Evolutionary conservation across 1,140 invertebrate genomes (phyloP), one percentile per base, ranked within the genome.

Genomic region (Aphelenchoides fujianensis): DNA sequence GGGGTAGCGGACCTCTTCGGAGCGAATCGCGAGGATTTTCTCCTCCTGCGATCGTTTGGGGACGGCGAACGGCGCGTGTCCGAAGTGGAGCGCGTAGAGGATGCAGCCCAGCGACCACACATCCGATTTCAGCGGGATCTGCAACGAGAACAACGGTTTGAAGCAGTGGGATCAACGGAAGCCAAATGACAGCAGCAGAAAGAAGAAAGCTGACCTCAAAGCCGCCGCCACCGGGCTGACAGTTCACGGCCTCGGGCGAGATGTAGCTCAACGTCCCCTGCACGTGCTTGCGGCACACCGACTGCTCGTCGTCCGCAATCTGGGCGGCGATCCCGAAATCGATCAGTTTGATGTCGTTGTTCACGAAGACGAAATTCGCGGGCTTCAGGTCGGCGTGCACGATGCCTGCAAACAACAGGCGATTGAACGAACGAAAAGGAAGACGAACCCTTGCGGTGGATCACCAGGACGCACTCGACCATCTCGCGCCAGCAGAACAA

Each of bases 101-200:
- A 98, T 98, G 85, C 95, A 97, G 12, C 95, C 95, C 32, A 98
- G 86, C 0, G 94, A 95, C 95, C 95, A 98, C 16, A 98, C 92
- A 86, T 98, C 95, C 12, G 93, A 93, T 81, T 93, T 94, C 68
- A 90, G 91, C 70, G 90, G 91, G 68, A 97, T 91, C 92, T 95
- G n/a, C n/a, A n/a, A n/a, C n/a, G n/a, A n/a, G n/a, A n/a, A n/a
- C n/a, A n/a, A n/a, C n/a, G n/a, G n/a, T n/a, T n/a, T n/a, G n/a
- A n/a, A n/a, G n/a, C n/a, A n/a, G n/a, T n/a, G n/a, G n/a, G n/a
- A n/a, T n/a, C n/a, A n/a, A n/a, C n/a, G n/a, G n/a, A n/a, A 84
- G 68, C 74, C 77, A 30, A 27, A 35, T 16, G 28, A 28, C n/a
- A n/a, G 23, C n/a, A n/a, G n/a, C n/a, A n/a, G n/a, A n/a, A n/a